These are phyloP conservation scores for Oscheius sp. DNA, from an alignment of 2,888 invertebrate genomes.

Conservation along the genomic window DNA sequence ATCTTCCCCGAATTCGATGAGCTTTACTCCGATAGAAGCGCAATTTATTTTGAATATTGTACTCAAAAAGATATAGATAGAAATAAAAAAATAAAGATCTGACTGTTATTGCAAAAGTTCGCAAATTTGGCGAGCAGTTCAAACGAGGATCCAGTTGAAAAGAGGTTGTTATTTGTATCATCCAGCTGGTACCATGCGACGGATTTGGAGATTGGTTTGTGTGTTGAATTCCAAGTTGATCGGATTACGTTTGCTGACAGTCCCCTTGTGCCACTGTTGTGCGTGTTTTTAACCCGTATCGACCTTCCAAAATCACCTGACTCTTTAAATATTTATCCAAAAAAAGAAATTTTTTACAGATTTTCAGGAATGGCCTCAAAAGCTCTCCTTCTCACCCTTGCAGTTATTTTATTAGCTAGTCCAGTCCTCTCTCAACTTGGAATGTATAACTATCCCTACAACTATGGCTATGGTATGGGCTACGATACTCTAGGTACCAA, in stretches of 20 bases:
- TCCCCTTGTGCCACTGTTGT: background rate
- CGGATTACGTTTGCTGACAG: constrained; percentile 20
- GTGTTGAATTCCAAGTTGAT: constrained; percentile 25
- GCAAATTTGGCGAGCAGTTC: too few relatives aligned
- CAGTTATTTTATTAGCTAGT: background rate
- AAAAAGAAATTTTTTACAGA: background rate
- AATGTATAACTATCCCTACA: background rate
- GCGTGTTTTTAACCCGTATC: constrained; percentile 6
- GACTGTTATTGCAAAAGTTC: too few relatives aligned
- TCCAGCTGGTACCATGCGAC: background rate
- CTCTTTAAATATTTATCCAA: background rate
- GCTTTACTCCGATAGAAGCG: too few relatives aligned
- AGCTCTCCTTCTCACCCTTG: background rate
- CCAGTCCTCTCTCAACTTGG: background rate
- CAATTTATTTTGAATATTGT: too few relatives aligned
- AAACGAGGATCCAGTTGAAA: too few relatives aligned
- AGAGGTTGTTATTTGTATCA: background rate
- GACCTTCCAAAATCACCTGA: background rate
- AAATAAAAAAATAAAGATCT: too few relatives aligned
- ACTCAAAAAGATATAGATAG: too few relatives aligned
- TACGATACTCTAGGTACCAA: constrained; percentile 23
- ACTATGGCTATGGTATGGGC: constrained; percentile 24
- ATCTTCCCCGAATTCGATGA: too few relatives aligned
- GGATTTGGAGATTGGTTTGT: constrained; percentile 19
- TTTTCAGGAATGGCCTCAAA: background rate